These are phyloP conservation scores for Capitulum mitella DNA, from an alignment of 2,888 invertebrate species.

Conservation along the genomic window DNA sequence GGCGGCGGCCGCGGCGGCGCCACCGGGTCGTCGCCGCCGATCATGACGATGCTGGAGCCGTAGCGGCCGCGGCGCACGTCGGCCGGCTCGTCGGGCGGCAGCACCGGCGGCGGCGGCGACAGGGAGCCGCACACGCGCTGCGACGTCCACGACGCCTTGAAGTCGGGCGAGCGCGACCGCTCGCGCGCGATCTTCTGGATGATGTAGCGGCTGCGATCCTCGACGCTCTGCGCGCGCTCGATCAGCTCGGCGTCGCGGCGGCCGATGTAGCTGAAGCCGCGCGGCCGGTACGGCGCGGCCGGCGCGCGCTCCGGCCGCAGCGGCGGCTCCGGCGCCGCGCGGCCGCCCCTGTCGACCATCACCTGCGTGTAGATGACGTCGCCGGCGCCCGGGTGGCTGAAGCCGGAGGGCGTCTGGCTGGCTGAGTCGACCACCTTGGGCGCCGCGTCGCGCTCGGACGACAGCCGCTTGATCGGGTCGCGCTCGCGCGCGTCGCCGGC, in stretches of 20 bases:
- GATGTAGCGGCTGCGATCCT: conserved; percentile 11
- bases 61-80: neutral
- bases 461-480: neutral
- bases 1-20: neutral
- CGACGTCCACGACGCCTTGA: neutral
- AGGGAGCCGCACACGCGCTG: neutral
- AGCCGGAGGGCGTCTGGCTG: conserved; percentile 1
- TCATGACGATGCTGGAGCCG: conserved; percentile 20
- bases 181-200: conserved; percentile 20
- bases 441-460: neutral
- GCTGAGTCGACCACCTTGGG: neutral
- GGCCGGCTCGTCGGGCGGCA: neutral
- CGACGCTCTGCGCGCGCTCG: neutral
- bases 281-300: neutral
- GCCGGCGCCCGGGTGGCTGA: neutral
- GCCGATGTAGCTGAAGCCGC: conserved; percentile 22
- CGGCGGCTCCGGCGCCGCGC: neutral
- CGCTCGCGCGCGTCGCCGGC: neutral
- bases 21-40: neutral
- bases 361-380: conserved; percentile 18
- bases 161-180: conserved; percentile 6
- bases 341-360: neutral
- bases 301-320: neutral
- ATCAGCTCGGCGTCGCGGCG: neutral
- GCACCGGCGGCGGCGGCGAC: conserved; percentile 9